Evolutionary conservation across 2,888 invertebrate genomes (phyloP), one percentile per base, ranked within the genome.

Genomic region (Diarsia dahlii): DNA sequence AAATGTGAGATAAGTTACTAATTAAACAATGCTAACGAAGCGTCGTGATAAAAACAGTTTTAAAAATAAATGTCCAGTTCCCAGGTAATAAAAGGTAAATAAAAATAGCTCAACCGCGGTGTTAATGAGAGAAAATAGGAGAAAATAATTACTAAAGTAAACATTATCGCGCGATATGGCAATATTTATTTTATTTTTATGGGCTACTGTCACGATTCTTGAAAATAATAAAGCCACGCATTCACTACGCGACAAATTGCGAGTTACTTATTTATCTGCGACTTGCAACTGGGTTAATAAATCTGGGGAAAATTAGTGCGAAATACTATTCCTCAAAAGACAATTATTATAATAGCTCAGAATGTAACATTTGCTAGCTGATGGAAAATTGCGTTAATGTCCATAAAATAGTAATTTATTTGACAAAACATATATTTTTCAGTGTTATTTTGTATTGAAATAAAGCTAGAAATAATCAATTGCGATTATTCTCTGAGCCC

Each of bases 101-200:
- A 69, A 75, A 78, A 71, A 71, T 72, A 74, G 15, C 54, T 82
- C 39, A 28, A 64, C 62, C 18, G 39, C 15, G 69, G 78, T 77
- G 80, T 76, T 82, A 84, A 89, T 86, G n/a, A 77, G 80, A 83
- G 79, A 83, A 87, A 89, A 83, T 85, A 84, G 81, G 86, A 62
- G 69, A 88, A 90, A 87, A 87, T 89, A 84, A 88, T 89, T 86
- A 89, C 81, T 74, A 84, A 74, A 85, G 84, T 84, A 88, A 89
- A 87, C 84, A 87, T 90, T 89, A 91, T 84, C 85, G 84, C 80
- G 81, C 84, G 80, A 84, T 86, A 86, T 67, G 82, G 73, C 85
- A 80, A 88, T 90, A 89, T 87, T 89, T 85, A 87, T 89, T 89
- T 86, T 85, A 88, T 88, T 90, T 48, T 90, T 88, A 91, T 87